Evolutionary conservation across 2,113 vertebrate species (phyloP).

Genomic region (Microtus ochrogaster): DNA sequence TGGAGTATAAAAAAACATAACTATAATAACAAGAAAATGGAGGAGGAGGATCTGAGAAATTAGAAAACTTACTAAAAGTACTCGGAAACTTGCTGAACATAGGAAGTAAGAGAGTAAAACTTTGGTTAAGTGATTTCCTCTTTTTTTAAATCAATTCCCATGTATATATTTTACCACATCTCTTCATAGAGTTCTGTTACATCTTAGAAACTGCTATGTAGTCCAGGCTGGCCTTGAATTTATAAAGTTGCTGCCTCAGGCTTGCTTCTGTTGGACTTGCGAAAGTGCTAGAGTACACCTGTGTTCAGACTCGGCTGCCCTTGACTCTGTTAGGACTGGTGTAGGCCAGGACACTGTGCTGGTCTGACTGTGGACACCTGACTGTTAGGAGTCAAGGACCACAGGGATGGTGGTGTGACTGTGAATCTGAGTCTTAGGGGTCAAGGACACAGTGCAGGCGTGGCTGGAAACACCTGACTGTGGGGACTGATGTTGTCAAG

Average conservation of each 20-base stretch:
- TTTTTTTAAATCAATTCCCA: not conserved
- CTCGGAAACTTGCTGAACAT: not conserved
- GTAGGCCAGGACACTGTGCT: not conserved
- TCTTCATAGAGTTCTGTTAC: too few relatives aligned
- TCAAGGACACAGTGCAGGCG: not conserved
- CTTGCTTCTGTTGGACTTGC: not conserved
- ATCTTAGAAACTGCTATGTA: not conserved
- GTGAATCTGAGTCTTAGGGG: not conserved
- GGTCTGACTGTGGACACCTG: not conserved
- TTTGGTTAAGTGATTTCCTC: constrained; percentile 26
- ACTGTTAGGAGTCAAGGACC: not conserved
- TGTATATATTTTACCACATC: not conserved
- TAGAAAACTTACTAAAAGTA: constrained; percentile 26
- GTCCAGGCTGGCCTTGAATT: not conserved
- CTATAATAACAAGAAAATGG: not conserved
- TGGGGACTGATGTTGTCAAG: too few relatives aligned
- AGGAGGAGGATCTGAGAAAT: not conserved
- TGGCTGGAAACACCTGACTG: not conserved
- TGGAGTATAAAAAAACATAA: not conserved
- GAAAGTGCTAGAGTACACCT: not conserved
- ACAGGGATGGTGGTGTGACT: not conserved
- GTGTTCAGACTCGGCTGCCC: not conserved
- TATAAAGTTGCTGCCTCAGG: not conserved
- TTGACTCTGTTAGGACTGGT: constrained; percentile 35
- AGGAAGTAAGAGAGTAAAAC: not conserved